phyloP scores from a whole-genome alignment of 2,113 vertebrate genomes.

The Syngnathus typhle region DNA sequence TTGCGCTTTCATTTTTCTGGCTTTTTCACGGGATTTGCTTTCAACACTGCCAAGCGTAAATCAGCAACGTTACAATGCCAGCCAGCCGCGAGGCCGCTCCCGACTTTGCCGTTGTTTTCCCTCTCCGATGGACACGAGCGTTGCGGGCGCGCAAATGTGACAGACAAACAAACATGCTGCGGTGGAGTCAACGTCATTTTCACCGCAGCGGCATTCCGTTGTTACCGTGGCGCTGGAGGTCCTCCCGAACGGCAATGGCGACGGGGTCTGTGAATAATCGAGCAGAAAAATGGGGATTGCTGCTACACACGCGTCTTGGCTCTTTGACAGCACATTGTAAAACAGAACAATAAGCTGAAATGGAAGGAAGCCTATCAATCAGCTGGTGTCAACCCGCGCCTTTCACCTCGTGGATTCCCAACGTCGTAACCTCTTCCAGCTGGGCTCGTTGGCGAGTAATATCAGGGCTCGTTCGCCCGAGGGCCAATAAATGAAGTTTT shows the following conservation, averaged over 20 bases:
- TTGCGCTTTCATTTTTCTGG: constrained; percentile 19
- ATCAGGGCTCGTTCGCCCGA: not conserved
- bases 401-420: not conserved
- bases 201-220: not conserved
- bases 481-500: not conserved
- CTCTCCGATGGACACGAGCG: not conserved
- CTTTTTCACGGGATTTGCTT: constrained; percentile 7
- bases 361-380: not conserved
- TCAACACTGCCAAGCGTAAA: constrained; percentile 22
- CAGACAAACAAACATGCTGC: constrained; percentile 1
- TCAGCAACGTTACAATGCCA: constrained; percentile 12
- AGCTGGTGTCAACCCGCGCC: not conserved
- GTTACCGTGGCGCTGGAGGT: not conserved
- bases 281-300: not conserved
- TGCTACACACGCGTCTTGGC: not conserved
- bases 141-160: not conserved
- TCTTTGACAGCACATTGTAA: not conserved
- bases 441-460: not conserved
- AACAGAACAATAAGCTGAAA: not conserved
- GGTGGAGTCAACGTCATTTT: not conserved
- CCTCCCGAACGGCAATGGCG: not conserved
- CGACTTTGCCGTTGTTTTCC: not conserved
- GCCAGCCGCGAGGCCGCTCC: not conserved
- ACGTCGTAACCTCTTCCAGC: not conserved
- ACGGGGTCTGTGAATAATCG: not conserved